These are phyloP conservation scores for Platyrinchus mystaceus DNA, from an alignment of 2,797 vertebrate species.

Conservation along the genomic window DNA sequence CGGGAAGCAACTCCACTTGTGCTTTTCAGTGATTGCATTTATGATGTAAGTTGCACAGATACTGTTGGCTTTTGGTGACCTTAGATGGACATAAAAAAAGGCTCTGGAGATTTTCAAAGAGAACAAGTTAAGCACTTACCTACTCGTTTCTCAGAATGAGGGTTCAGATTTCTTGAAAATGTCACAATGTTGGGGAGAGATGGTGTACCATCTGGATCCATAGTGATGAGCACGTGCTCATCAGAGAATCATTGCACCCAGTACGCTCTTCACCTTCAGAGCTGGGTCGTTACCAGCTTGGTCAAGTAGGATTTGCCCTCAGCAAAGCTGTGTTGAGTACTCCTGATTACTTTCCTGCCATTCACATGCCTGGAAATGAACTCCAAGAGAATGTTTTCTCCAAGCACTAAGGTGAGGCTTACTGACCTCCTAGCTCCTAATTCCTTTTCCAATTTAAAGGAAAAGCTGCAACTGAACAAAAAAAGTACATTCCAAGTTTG, in stretches of 20 bases:
- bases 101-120: neutral
- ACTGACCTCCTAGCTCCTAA: neutral
- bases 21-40: neutral
- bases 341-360: neutral
- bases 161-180: neutral
- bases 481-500: neutral
- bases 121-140: neutral
- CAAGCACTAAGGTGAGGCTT: neutral
- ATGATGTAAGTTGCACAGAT: neutral
- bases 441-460: neutral
- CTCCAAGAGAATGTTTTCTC: neutral
- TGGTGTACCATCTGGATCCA: too few relatives aligned
- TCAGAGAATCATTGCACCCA: neutral
- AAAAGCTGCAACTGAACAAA: neutral
- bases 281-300: neutral
- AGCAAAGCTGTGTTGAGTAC: neutral
- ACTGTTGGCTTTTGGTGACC: neutral
- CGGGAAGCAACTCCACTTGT: neutral
- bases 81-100: neutral
- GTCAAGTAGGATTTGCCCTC: neutral
- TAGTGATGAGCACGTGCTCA: neutral
- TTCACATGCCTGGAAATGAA: neutral
- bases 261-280: neutral
- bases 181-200: neutral
- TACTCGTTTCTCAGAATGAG: neutral